Evolutionary conservation across 2,113 vertebrate genomes (phyloP).

Genomic region (Gymnorhina tibicen): DNA sequence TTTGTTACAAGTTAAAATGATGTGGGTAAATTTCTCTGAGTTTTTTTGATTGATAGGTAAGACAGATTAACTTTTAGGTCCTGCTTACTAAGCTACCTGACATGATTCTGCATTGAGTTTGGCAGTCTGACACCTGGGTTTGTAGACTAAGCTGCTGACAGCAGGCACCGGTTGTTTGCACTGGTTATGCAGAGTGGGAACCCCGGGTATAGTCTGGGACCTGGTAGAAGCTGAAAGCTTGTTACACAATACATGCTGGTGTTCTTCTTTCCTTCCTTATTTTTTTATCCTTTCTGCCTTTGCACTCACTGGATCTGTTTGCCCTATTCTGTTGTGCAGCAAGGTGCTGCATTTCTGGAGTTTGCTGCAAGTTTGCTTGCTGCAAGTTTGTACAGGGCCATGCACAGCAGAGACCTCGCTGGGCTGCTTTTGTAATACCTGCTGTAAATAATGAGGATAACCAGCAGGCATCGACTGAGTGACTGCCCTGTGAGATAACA

Average conservation of each 20-base stretch:
- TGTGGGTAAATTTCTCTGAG: neutral
- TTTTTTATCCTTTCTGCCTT: neutral
- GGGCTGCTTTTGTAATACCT: neutral
- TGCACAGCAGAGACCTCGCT: accelerated
- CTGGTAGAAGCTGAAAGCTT: neutral
- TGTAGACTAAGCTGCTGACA: neutral
- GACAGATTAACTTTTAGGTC: neutral
- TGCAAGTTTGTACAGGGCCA: neutral
- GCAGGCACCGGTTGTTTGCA: neutral
- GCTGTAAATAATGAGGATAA: neutral
- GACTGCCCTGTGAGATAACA: neutral
- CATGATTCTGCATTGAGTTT: neutral
- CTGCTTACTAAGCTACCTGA: neutral
- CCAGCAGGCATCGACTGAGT: neutral
- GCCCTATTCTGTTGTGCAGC: neutral
- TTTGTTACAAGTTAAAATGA: neutral
- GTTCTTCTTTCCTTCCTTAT: neutral
- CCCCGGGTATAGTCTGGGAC: neutral
- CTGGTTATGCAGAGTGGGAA: neutral
- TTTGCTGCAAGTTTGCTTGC: too few relatives aligned
- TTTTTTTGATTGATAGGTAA: neutral
- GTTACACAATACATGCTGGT: neutral
- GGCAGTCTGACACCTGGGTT: neutral
- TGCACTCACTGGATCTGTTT: neutral
- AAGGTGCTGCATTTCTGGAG: neutral